These are phyloP conservation scores for Neodiprion virginianus DNA, from an alignment of 1,140 invertebrate genomes.

Conservation along the genomic window DNA sequence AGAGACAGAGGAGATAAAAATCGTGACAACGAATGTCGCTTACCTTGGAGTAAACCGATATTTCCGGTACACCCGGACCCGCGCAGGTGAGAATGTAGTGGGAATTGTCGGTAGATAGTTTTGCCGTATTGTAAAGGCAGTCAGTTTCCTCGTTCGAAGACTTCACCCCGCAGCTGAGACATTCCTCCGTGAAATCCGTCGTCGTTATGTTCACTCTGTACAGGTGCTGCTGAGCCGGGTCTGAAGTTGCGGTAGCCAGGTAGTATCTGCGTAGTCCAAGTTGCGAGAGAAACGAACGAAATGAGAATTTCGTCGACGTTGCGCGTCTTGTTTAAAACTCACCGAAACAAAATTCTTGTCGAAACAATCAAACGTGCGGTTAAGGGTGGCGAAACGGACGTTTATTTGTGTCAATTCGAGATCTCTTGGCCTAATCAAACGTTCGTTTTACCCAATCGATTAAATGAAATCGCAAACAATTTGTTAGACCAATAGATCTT, in stretches of 20 bases:
- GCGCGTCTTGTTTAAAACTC: too few species aligned
- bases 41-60: constrained; percentile 60
- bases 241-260: constrained; percentile 67
- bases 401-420: too few species aligned
- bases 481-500: too few species aligned
- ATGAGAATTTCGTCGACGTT: too few species aligned
- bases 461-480: too few species aligned
- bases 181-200: constrained; percentile 51
- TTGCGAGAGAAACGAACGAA: too few species aligned
- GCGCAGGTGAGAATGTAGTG: constrained; percentile 77
- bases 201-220: constrained; percentile 58
- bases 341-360: too few species aligned
- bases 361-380: too few species aligned
- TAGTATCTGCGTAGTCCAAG: constrained; percentile 68
- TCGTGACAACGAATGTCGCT: constrained; percentile 18
- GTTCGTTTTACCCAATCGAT: too few species aligned
- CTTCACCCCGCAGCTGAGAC: constrained; percentile 67
- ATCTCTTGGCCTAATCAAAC: too few species aligned
- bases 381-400: too few species aligned
- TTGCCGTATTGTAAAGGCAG: constrained; percentile 74
- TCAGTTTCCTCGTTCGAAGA: constrained; percentile 59
- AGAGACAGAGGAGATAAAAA: constrained; percentile 14
- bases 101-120: constrained; percentile 71
- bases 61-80: constrained; percentile 73
- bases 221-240: constrained; percentile 70